phyloP scores from a whole-genome alignment of 2,113 vertebrate species.

The Geothlypis trichas region DNA sequence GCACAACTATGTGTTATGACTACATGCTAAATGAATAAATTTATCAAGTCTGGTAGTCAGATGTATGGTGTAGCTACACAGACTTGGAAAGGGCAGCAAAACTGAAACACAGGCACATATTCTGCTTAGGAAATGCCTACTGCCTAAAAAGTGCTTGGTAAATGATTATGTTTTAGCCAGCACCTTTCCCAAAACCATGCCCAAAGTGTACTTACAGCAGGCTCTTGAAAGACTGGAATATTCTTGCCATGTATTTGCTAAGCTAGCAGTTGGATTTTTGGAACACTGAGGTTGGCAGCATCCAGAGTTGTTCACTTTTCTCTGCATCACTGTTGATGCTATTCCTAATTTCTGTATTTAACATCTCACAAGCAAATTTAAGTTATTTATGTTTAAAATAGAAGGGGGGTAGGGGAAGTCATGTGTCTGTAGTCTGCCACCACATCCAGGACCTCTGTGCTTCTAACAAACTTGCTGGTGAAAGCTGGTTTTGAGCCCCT shows the following conservation, averaged over 20 bases:
- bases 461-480: slow-evolving; percentile 21
- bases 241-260: neutral
- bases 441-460: neutral
- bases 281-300: neutral
- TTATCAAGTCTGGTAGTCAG: neutral
- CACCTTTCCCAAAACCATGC: neutral
- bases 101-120: neutral
- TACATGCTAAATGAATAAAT: neutral
- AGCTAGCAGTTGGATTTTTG: neutral
- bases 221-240: neutral
- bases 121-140: neutral
- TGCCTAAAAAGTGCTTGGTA: neutral
- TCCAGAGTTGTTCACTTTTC: neutral
- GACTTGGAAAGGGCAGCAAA: neutral
- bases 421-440: neutral
- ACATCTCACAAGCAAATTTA: neutral
- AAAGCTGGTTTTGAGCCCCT: neutral
- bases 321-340: neutral
- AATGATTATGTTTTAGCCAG: neutral
- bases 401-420: neutral
- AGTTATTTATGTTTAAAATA: neutral
- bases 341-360: neutral
- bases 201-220: neutral
- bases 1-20: neutral
- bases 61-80: neutral